Conservation (phyloP, 2,888 invertebrate genomes). For the Marasmarcha lunaedactyla region DNA sequence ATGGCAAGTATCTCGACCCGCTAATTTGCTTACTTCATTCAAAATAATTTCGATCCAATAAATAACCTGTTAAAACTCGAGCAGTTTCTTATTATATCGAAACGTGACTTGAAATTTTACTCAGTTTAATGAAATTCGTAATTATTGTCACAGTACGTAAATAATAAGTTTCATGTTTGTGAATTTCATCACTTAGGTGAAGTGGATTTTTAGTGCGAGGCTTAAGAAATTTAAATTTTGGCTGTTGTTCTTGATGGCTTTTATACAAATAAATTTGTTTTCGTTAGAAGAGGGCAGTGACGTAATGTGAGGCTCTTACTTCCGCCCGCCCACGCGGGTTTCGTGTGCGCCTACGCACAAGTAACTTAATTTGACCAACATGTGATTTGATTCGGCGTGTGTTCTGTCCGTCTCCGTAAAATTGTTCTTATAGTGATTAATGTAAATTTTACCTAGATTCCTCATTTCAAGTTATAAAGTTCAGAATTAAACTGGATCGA, state of each 20-base stretch:
- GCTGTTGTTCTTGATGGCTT: slow-evolving; percentile 13
- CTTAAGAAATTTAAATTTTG: background rate
- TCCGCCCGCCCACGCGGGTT: slow-evolving; percentile 59
- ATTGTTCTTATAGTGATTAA: too few relatives aligned
- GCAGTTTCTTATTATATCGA: too few relatives aligned
- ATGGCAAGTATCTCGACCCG: too few relatives aligned
- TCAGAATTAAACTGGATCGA: too few relatives aligned
- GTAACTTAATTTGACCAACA: slow-evolving; percentile 32
- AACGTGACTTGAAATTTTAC: too few relatives aligned
- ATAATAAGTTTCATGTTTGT: background rate
- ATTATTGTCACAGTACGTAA: background rate
- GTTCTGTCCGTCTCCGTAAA: background rate
- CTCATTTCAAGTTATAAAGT: too few relatives aligned
- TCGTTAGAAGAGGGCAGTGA: slow-evolving; percentile 50
- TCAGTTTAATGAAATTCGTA: too few relatives aligned
- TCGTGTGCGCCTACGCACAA: slow-evolving; percentile 38
- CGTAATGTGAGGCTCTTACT: slow-evolving; percentile 57
- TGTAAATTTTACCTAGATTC: too few relatives aligned
- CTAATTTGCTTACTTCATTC: too few relatives aligned
- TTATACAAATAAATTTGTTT: slow-evolving; percentile 24
- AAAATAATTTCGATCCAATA: too few relatives aligned
- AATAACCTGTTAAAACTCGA: too few relatives aligned
- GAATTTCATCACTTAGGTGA: background rate
- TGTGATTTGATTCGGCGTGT: background rate
- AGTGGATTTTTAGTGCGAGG: background rate